Conservation (phyloP, 1,140 invertebrate genomes). For the Drosophila hydei region DNA sequence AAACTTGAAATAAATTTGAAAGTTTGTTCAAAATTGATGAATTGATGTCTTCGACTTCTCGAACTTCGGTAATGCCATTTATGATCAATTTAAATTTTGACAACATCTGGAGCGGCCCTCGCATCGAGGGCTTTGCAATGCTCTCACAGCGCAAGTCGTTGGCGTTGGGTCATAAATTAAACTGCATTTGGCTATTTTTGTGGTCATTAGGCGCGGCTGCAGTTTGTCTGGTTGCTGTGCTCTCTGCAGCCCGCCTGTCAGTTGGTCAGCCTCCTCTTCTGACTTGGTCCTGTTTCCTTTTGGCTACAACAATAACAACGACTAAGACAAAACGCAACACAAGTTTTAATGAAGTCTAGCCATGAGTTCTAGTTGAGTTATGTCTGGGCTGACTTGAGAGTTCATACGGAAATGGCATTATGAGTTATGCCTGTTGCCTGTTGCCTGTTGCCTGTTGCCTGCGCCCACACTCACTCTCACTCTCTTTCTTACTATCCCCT, state of each 20-base stretch:
- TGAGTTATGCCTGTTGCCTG: constrained; percentile 69
- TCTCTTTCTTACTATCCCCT: constrained; percentile 11
- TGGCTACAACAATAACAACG: not conserved
- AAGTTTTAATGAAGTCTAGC: constrained; percentile 70
- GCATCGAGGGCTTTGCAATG: constrained; percentile 9
- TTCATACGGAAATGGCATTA: constrained; percentile 71
- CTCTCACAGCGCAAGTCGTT: constrained; percentile 30
- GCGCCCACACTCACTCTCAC: constrained; percentile 16
- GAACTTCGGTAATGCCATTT: no score
- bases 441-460: constrained; percentile 44
- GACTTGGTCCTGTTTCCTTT: constrained; percentile 25
- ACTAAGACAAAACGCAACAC: constrained; percentile 32
- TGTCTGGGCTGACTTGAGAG: constrained; percentile 33
- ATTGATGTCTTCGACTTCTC: no score
- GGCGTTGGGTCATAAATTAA: constrained; percentile 71
- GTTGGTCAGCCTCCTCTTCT: constrained; percentile 16
- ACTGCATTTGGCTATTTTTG: constrained; percentile 74
- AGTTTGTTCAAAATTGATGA: no score
- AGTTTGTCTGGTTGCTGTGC: constrained; percentile 33
- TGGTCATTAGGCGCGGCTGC: constrained; percentile 71
- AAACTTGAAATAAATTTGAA: no score
- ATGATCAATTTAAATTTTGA: no score
- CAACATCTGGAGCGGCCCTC: constrained; percentile 18
- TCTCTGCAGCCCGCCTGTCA: constrained; percentile 14
- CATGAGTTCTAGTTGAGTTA: constrained; percentile 53